These are phyloP conservation scores for Bicyclus anynana DNA, from an alignment of 1,140 invertebrate genomes.

Conservation along the genomic window DNA sequence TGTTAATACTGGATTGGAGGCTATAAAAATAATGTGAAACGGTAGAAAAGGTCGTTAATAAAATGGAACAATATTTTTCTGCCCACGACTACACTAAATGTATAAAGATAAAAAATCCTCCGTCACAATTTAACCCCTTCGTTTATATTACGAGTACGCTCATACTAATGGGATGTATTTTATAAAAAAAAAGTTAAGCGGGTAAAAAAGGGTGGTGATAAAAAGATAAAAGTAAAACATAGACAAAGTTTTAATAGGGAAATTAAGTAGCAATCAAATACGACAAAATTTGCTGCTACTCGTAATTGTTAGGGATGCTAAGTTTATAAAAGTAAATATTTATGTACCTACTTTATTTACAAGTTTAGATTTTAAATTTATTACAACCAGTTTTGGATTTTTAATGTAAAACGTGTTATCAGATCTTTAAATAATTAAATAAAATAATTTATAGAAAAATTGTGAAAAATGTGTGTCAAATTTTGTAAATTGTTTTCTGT, in stretches of 20 bases:
- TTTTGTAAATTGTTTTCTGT: too few relatives aligned
- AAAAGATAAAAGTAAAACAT: constrained; percentile 1
- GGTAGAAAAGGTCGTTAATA: constrained; percentile 1
- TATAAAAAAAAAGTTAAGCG: not conserved
- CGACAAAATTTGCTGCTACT: too few relatives aligned
- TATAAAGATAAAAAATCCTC: constrained; percentile 1
- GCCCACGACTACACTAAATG: not conserved
- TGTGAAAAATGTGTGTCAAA: too few relatives aligned
- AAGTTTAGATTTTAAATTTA: too few relatives aligned
- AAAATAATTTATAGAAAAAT: too few relatives aligned
- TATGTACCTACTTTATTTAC: too few relatives aligned
- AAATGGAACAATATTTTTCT: constrained; percentile 6
- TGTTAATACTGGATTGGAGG: constrained; percentile 5
- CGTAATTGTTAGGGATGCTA: not conserved
- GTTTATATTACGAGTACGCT: constrained; percentile 4
- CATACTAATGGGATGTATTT: constrained; percentile 3
- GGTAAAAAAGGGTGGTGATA: not conserved
- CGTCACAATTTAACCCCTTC: constrained; percentile 4
- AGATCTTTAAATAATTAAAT: too few relatives aligned
- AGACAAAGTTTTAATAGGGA: not conserved
- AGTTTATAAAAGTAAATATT: not conserved
- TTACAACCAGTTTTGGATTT: too few relatives aligned
- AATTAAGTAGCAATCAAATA: not conserved
- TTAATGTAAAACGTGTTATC: too few relatives aligned
- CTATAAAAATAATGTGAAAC: constrained; percentile 4